Base-by-base conservation (phyloP, 35 echinoderm and acorn worm species). In the Lytechinus variegatus region DNA sequence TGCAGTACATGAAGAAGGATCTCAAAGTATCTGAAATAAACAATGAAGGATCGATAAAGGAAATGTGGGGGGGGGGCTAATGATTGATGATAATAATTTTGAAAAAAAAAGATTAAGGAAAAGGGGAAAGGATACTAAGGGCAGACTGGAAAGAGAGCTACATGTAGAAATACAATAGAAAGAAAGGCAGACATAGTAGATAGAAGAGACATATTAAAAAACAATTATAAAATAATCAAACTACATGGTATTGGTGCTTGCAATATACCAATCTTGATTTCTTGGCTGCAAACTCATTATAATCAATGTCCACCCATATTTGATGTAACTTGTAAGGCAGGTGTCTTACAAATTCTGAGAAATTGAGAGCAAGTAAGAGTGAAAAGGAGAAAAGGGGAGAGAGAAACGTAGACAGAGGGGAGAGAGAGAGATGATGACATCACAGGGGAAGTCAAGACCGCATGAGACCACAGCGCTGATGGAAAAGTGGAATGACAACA, bases 401-500 rank as follows among this genome's bases (percentile, higher is more conserved):
- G 87, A 53, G 52, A 44, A 13, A 89, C 1, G 51, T 28, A 89
- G 28, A 52, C 2, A 52, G 88, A 9, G 14, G 0, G 11, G 27
- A 52, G 29, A 21, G 88, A 16, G 8, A 24, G 16, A 24, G 3
- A 79, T 79, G 13, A 71, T 71, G 66, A 79, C 66, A 79, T 79
- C 66, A 19, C 14, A 29, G 52, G 88, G 88, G 88, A 90, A 90
- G 87, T 51, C 87, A 88, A 28, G 87, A 88, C 3, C 52, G 4
- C 52, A 54, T 90, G 88, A 54, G 88, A 90, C 88, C 4, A 52
- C 88, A 13, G 66, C 19, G 8, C 8, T 79, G 66, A 79, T 8
- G n/a, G 66, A 54, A 28, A 90, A 29, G 29, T 10, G 88, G 88
- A 12, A 90, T 52, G 88, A 90, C 88, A 90, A 90, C 88, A 90